phyloP scores from a whole-genome alignment of 2,888 invertebrate genomes.

The Lottia gigantea region DNA sequence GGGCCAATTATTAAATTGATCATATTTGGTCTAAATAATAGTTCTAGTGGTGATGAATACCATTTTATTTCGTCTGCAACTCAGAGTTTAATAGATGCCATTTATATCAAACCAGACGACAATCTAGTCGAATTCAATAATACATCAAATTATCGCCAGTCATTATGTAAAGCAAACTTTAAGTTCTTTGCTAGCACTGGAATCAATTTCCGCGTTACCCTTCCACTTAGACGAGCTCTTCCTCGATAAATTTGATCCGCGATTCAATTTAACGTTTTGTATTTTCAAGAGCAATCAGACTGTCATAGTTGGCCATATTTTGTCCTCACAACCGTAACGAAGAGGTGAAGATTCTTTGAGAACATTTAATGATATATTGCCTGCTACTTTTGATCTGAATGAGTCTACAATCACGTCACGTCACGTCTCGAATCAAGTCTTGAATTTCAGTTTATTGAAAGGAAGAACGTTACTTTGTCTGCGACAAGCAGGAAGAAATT shows the following conservation, averaged over 20 bases:
- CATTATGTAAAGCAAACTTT: background rate
- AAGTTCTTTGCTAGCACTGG: background rate
- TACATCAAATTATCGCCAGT: background rate
- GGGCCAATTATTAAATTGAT: constrained; percentile 2
- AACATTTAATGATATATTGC: too few species aligned
- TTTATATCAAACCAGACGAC: background rate
- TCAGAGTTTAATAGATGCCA: background rate
- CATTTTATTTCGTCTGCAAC: background rate
- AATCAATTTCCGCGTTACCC: background rate
- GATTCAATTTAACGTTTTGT: background rate
- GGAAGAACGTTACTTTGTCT: too few species aligned
- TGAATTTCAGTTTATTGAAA: too few species aligned
- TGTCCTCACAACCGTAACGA: too few species aligned
- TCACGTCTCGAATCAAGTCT: too few species aligned
- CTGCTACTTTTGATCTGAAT: too few species aligned
- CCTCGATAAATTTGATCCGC: background rate
- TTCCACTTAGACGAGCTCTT: constrained; percentile 2
- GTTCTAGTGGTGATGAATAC: background rate
- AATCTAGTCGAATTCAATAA: constrained; percentile 9
- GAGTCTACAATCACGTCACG: too few species aligned
- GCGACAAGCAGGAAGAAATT: too few species aligned
- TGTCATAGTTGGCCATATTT: background rate
- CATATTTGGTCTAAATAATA: background rate
- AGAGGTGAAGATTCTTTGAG: too few species aligned
- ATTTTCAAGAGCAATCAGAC: background rate